phyloP scores from a whole-genome alignment of 2,797 vertebrate species.

The Acomys russatus region DNA sequence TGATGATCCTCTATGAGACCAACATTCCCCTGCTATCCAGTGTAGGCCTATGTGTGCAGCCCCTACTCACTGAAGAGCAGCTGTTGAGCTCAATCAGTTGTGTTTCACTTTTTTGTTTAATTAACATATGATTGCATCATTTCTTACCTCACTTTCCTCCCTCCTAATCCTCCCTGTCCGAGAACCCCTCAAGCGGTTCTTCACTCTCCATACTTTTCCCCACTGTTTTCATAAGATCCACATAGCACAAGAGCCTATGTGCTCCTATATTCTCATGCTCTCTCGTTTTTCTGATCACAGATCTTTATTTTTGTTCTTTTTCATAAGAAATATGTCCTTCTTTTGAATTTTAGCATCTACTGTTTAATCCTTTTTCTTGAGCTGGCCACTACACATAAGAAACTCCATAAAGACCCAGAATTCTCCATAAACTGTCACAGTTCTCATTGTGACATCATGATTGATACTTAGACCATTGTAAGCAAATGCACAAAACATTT shows the following conservation, averaged over 20 bases:
- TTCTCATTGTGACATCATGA: neutral
- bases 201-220: neutral
- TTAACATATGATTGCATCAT: neutral
- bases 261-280: neutral
- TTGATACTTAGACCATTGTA: neutral
- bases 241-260: neutral
- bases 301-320: constrained; percentile 43
- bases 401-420: neutral
- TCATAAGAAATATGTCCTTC: neutral
- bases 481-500: neutral
- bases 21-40: neutral
- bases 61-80: neutral
- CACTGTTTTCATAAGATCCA: neutral
- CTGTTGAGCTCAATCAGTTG: neutral
- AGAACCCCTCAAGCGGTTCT: neutral
- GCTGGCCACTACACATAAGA: neutral
- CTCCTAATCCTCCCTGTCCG: neutral
- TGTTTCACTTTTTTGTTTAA: neutral
- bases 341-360: neutral
- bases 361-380: neutral
- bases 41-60: neutral
- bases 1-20: neutral
- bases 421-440: neutral
- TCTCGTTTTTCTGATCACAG: neutral
- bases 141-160: neutral